Base-by-base conservation (phyloP, 2,113 vertebrate genomes). In the Vulpes ferrilata region DNA sequence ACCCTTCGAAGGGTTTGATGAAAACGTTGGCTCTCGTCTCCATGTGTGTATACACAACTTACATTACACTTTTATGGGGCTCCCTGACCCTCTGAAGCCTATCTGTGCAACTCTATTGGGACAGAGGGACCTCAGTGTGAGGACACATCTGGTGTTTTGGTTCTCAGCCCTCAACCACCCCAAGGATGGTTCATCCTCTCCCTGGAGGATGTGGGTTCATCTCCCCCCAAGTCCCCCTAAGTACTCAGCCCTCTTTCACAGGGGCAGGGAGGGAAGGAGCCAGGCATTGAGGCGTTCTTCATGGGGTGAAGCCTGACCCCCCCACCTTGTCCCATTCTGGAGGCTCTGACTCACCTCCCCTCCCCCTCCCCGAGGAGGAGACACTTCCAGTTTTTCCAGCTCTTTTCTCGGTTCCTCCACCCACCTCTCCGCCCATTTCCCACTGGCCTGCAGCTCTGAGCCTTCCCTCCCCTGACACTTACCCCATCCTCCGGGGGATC, bases 401-500 rank as follows among this genome's bases (percentile, higher is more conserved):
- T 98, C 96, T 97, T 97, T 98, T 95, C 92, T 78, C 38, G 0
- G 55, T 95, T 94, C 94, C 97, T 94, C 97, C 97, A 94, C 97
- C 98, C 96, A 94, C 97, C 78, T 98, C 90, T 96, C 93, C 94
- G 3, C 94, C 96, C 92, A 22, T 73, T 98, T 95, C 95, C 94
- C 97, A 93, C 90, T 86, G 78, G 96, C 83, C 96, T 88, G 79
- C 55, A 88, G 57, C 53, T 60, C 67, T 92, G 85, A 88, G 65
- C 83, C 67, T 76, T 38, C 89, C 69, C 13, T n/a, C 48, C 55
- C 53, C 78, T 27, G 25, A 65, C 98, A 99, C 99, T 99, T 98
- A 99, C 99, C 98, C 99, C 99, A 23, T 98, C 97, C 96, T 99
- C 99, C 30, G 98, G 97, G 98, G 99, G 99, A 87, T 99, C 98